These are phyloP conservation scores for Philopotamus ludificatus DNA, from an alignment of 1,140 invertebrate genomes.

Conservation along the genomic window DNA sequence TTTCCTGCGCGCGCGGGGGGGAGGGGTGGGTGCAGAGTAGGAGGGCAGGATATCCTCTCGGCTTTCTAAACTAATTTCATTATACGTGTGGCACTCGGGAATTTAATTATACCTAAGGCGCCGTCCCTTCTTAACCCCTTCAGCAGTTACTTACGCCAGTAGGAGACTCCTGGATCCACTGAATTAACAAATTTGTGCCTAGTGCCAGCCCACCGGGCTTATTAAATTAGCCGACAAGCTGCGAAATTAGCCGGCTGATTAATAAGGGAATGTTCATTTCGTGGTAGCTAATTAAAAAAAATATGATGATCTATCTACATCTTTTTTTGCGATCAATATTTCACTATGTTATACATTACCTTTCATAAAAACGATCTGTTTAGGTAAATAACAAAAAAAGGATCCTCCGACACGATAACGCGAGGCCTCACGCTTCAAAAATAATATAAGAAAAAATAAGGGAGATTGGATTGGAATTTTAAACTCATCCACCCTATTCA, in stretches of 20 bases:
- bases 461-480: no score
- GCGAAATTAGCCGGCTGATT: conserved; percentile 13
- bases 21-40: not conserved
- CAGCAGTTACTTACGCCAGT: conserved; percentile 26
- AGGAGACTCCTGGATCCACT: conserved; percentile 12
- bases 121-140: conserved; percentile 21
- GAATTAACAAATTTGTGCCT: conserved; percentile 31
- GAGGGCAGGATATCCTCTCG: not conserved
- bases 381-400: not conserved
- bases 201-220: conserved; percentile 10
- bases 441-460: no score
- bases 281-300: no score
- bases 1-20: not conserved
- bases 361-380: not conserved
- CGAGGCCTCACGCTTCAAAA: no score
- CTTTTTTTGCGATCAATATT: not conserved
- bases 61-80: conserved; percentile 40
- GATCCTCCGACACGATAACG: not conserved
- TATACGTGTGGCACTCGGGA: conserved; percentile 31
- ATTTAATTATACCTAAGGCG: conserved; percentile 39
- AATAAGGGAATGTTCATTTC: not conserved
- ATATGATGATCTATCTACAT: no score
- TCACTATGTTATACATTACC: not conserved
- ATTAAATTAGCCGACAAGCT: conserved; percentile 20
- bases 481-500: no score